Evolutionary conservation across 2,797 vertebrate species (phyloP), one percentile per base, ranked within the genome.

Genomic region (Ambastaia sidthimunki): DNA sequence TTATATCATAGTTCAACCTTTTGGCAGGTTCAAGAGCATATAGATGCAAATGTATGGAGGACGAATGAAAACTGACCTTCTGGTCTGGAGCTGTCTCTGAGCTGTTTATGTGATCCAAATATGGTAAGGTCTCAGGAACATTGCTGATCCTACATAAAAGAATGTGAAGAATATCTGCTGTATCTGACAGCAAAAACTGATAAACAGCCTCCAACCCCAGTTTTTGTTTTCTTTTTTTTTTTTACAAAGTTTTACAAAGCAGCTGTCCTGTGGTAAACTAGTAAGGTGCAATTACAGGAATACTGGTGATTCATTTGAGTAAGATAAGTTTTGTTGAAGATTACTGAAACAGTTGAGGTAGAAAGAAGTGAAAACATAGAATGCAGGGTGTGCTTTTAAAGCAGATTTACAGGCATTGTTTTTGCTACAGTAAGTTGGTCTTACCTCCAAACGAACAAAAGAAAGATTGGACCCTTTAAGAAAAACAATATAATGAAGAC

Each of bases 51-150:
- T 93, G 91, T 94, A 89, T 60, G 89, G 92, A 93, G 90, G 90
- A 91, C 87, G 91, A 92, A 90, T 82, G 85, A 86, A 86, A 87
- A 90, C 86, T 86, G 86, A 82, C 88, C 88, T 87, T 91, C 89
- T 85, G 79, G 52, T 82, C 84, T 76, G 80, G 73, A n/a, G 80
- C 89, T 88, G 88, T 91, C 88, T 89, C 91, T 91, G 84, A 93
- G 87, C 90, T 95, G 94, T 95, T 96, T 94, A 94, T 95, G 89
- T 92, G 92, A 95, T 93, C 93, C 91, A 87, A 91, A 88, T 47
- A 82, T 70, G 60, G 52, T 74, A 78, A 87, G 34, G 65, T 95
- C 93, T 94, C 89, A 81, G 84, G 91, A 89, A 93, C 91, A 88
- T 93, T 95, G 94, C 93, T 94, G 95, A 94, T 95, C 90, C 93